Conservation (phyloP, 2,888 invertebrate species). For the Eudemis profundana region DNA sequence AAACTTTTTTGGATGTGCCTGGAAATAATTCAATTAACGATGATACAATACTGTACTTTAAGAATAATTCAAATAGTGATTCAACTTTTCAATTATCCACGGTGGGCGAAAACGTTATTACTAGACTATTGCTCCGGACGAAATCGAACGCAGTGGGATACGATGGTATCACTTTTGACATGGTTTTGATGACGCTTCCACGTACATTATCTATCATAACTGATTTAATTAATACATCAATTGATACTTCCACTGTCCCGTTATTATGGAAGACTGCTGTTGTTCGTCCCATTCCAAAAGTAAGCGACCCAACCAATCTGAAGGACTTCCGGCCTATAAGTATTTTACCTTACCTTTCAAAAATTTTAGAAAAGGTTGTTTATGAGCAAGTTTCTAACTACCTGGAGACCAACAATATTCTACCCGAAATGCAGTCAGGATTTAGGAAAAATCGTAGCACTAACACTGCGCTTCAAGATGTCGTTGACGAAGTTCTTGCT, state of each 20-base stretch:
- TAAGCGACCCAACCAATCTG: constrained; percentile 8
- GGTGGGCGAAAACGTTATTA: too few relatives aligned
- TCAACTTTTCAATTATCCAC: neutral
- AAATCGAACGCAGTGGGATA: too few relatives aligned
- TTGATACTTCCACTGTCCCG: neutral
- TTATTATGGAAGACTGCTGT: too few relatives aligned
- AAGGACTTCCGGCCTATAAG: neutral
- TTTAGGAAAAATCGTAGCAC: neutral
- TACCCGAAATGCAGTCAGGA: neutral
- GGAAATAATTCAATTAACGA: neutral
- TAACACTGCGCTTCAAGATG: neutral
- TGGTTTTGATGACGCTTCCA: too few relatives aligned
- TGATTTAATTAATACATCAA: constrained; percentile 6
- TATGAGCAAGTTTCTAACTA: neutral
- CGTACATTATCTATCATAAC: neutral
- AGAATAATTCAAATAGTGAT: neutral
- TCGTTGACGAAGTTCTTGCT: neutral
- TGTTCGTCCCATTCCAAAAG: constrained; percentile 17
- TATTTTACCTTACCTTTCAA: neutral
- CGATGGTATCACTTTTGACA: too few relatives aligned
- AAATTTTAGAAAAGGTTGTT: neutral
- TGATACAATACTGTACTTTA: too few relatives aligned
- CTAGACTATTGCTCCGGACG: too few relatives aligned
- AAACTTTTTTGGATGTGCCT: neutral
- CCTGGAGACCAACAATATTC: neutral